Evolutionary conservation across 2,113 vertebrate genomes (phyloP).

Genomic region (Notiomystis cincta): DNA sequence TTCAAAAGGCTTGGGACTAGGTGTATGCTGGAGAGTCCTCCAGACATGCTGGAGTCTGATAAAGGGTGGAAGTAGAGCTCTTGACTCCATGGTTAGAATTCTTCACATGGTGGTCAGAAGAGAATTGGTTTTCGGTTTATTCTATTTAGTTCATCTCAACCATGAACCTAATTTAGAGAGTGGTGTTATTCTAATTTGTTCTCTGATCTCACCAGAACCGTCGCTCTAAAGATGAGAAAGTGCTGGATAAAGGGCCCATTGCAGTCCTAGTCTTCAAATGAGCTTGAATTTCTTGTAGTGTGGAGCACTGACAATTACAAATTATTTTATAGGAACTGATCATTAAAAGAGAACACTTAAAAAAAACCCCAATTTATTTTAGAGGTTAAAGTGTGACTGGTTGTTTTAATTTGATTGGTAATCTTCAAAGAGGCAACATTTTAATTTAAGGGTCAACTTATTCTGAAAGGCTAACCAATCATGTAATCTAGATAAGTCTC

Average conservation of each 20-base stretch:
- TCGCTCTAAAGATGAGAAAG: background rate
- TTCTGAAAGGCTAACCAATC: constrained; percentile 25
- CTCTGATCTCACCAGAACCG: background rate
- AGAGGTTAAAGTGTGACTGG: background rate
- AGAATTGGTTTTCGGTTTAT: background rate
- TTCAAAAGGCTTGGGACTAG: background rate
- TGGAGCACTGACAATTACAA: background rate
- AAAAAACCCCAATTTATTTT: background rate
- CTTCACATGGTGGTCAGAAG: background rate
- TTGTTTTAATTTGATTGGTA: constrained; percentile 23
- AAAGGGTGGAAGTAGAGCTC: background rate
- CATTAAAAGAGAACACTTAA: background rate
- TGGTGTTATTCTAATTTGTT: background rate
- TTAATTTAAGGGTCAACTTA: constrained; percentile 38
- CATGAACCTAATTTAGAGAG: background rate
- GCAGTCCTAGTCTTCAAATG: background rate
- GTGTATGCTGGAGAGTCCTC: background rate
- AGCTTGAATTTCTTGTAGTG: background rate
- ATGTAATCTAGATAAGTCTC: constrained; percentile 11
- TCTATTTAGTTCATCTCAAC: background rate
- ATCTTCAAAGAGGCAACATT: constrained; percentile 24
- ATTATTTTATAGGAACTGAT: background rate
- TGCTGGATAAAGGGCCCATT: background rate
- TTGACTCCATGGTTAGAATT: background rate
- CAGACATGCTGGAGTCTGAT: background rate